A percentile compares a stretch with the other conserved stretches of the same genome.
These are phyloP conservation scores for Adoxophyes honmai DNA, from an alignment of 1,140 invertebrate genomes.

Conservation along the genomic window DNA sequence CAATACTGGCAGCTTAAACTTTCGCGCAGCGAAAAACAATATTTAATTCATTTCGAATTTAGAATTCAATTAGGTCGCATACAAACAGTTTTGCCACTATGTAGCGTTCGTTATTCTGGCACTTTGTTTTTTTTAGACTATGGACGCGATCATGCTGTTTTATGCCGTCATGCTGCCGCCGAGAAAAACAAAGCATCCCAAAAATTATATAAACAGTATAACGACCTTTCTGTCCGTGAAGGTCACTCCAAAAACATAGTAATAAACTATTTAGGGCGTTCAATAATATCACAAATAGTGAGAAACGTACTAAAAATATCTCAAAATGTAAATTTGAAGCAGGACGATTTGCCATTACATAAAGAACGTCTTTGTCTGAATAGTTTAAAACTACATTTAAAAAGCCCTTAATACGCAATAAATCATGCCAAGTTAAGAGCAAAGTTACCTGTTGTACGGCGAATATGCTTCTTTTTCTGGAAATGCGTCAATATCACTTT, in stretches of 20 bases:
- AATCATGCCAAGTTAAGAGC: not conserved
- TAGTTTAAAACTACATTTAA: not conserved
- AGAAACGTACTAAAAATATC: slow-evolving; percentile 12
- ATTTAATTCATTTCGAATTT: too few species aligned
- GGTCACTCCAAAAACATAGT: slow-evolving; percentile 33
- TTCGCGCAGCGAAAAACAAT: too few species aligned
- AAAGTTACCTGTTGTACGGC: not conserved
- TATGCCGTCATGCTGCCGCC: slow-evolving; percentile 12
- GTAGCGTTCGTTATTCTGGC: too few species aligned
- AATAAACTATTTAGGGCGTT: not conserved
- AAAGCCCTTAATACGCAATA: not conserved
- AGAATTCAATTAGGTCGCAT: too few species aligned
- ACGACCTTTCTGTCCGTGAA: slow-evolving; percentile 59
- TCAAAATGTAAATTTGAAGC: slow-evolving; percentile 16
- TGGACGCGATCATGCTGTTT: slow-evolving; percentile 19
- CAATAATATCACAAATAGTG: slow-evolving; percentile 13
- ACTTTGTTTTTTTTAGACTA: slow-evolving; percentile 37
- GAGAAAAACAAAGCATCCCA: slow-evolving; percentile 35
- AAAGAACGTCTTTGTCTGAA: not conserved
- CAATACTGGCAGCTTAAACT: too few species aligned
- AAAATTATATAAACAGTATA: slow-evolving; percentile 63
- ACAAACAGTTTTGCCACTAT: too few species aligned
- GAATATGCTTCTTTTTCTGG: not conserved
- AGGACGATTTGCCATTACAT: slow-evolving; percentile 17
- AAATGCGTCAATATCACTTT: not conserved